Conservation (phyloP, 2,888 invertebrate species). For the Desoria tigrina region DNA sequence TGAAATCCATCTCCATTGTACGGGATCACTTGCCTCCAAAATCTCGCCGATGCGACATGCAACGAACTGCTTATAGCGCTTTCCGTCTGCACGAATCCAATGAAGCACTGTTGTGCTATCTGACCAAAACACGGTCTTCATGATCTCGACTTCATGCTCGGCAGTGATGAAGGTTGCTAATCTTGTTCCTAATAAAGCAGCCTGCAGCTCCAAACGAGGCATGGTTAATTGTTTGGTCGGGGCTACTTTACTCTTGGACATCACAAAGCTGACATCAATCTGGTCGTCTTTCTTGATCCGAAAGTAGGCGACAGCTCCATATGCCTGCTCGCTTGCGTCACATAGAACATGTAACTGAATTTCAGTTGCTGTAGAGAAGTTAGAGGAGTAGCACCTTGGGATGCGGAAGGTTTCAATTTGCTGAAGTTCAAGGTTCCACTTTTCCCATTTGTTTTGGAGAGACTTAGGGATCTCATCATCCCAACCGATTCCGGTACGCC, state of each 20-base stretch:
- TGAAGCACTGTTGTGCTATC: conserved; percentile 40
- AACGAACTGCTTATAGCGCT: conserved; percentile 40
- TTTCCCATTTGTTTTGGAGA: conserved; percentile 21
- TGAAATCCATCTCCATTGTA: conserved; percentile 46
- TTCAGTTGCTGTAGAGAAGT: neutral
- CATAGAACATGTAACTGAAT: conserved; percentile 35
- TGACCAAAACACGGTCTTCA: conserved; percentile 23
- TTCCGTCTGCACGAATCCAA: conserved; percentile 40
- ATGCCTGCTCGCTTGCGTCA: conserved; percentile 43
- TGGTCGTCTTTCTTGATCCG: conserved; percentile 19
- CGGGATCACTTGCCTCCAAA: conserved; percentile 9
- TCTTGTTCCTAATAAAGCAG: conserved; percentile 39
- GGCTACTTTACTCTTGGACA: conserved; percentile 42
- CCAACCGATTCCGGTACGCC: too few species aligned
- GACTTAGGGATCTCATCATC: too few species aligned
- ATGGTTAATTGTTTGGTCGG: conserved; percentile 39
- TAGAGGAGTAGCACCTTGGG: conserved; percentile 22
- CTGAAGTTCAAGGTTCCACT: conserved; percentile 27
- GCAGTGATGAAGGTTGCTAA: conserved; percentile 5
- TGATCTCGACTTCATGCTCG: conserved; percentile 3
- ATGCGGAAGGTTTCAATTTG: too few species aligned
- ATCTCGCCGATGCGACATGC: conserved; percentile 43
- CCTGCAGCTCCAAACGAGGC: conserved; percentile 46
- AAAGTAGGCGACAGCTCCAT: conserved; percentile 32
- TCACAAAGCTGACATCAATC: conserved; percentile 23